A percentile compares a stretch with the other conserved stretches of the same genome.
phyloP scores from a whole-genome alignment of 2,797 vertebrate genomes.

The Diglossa cyanea region DNA sequence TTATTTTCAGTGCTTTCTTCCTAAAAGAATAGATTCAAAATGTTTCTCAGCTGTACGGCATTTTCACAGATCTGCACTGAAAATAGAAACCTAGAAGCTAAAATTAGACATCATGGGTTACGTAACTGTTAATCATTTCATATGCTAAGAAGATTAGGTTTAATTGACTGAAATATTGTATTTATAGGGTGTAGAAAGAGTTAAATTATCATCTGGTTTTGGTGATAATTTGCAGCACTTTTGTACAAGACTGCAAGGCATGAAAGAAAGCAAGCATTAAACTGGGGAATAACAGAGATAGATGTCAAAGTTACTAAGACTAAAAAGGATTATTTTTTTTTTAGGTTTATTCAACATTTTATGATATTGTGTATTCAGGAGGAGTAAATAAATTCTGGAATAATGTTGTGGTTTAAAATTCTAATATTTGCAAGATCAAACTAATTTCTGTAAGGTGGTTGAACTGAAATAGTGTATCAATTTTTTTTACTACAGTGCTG shows the following conservation, averaged over 20 bases:
- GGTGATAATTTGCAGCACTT: neutral
- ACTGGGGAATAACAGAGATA: neutral
- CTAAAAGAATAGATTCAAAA: neutral
- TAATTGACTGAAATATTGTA: constrained; percentile 53
- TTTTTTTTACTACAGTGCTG: neutral
- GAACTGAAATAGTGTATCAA: neutral
- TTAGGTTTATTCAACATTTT: neutral
- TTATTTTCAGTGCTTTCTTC: neutral
- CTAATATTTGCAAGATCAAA: neutral
- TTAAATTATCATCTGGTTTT: neutral
- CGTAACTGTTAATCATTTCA: constrained; percentile 60
- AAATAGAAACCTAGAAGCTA: constrained; percentile 44
- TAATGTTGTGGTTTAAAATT: neutral
- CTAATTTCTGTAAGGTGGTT: neutral
- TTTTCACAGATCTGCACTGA: neutral
- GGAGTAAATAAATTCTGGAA: neutral
- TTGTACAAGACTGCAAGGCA: neutral
- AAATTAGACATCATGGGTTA: constrained; percentile 41
- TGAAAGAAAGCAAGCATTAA: neutral
- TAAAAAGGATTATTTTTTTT: neutral
- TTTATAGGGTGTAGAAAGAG: neutral
- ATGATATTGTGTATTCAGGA: neutral
- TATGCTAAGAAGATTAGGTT: constrained; percentile 33
- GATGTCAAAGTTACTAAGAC: neutral
- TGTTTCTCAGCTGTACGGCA: neutral